Percentiles rank a stretch among this genome's conserved stretches.
phyloP scores from a whole-genome alignment of 2,888 invertebrate species.

The Drosophila picticornis region DNA sequence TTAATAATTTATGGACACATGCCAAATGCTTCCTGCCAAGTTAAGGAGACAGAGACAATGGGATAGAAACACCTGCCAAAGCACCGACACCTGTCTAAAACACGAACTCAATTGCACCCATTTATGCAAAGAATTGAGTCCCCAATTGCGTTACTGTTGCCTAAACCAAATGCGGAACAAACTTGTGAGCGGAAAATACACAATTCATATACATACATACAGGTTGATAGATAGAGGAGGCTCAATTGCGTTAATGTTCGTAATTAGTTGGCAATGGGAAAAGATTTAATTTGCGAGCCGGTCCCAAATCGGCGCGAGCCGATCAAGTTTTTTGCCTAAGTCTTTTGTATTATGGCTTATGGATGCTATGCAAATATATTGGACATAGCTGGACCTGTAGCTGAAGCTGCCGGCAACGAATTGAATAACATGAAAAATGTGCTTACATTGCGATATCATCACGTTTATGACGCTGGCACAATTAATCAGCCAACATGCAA shows the following conservation, averaged over 20 bases:
- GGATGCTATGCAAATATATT: constrained; percentile 71
- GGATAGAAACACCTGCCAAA: constrained; percentile 69
- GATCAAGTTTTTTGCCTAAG: constrained; percentile 71
- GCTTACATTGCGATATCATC: constrained; percentile 85
- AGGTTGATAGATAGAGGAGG: constrained; percentile 39
- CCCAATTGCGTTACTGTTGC: constrained; percentile 46
- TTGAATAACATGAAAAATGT: constrained; percentile 83
- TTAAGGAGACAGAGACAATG: constrained; percentile 55
- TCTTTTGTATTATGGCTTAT: constrained; percentile 65
- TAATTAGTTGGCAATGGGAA: constrained; percentile 77
- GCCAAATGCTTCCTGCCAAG: constrained; percentile 68
- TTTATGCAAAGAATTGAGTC: constrained; percentile 75
- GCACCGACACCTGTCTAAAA: constrained; percentile 58
- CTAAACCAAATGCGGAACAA: constrained; percentile 44
- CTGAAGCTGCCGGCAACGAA: constrained; percentile 74
- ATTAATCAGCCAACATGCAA: constrained; percentile 84
- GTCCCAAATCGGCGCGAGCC: constrained; percentile 48
- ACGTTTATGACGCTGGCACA: constrained; percentile 85
- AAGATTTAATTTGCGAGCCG: constrained; percentile 56
- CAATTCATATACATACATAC: neutral
- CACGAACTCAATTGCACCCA: constrained; percentile 48
- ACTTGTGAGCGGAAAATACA: neutral
- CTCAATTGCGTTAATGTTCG: constrained; percentile 73
- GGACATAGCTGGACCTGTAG: constrained; percentile 19
- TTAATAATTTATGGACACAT: constrained; percentile 64